phyloP scores from a whole-genome alignment of 2,888 invertebrate species.

The Graphium colonna region DNA sequence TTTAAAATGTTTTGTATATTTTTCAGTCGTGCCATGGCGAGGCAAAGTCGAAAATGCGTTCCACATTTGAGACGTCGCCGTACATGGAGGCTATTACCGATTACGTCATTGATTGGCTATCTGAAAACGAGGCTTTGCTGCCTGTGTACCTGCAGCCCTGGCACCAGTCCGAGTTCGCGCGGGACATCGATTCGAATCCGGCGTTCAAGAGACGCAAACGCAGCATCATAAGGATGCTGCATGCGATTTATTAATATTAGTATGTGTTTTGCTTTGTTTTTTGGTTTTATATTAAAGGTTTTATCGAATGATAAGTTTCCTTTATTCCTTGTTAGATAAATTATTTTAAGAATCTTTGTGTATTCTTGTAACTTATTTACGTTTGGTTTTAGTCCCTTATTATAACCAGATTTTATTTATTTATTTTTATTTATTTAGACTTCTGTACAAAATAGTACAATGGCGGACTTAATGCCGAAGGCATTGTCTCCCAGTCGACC shows the following conservation, averaged over 20 bases:
- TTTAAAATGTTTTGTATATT: no score
- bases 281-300: no score
- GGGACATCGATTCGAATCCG: slow-evolving; percentile 40
- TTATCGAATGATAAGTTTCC: no score
- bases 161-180: slow-evolving; percentile 32
- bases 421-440: no score
- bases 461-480: no score
- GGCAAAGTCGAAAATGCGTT: slow-evolving; percentile 38
- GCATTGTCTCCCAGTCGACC: no score
- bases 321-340: no score
- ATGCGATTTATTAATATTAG: slow-evolving; percentile 32
- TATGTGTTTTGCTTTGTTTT: slow-evolving; percentile 1
- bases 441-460: no score
- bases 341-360: no score
- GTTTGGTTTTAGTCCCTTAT: no score
- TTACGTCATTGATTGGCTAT: slow-evolving; percentile 62
- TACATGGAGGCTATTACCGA: slow-evolving; percentile 57
- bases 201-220: slow-evolving; percentile 37
- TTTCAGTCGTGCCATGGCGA: slow-evolving; percentile 35
- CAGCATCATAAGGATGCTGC: slow-evolving; percentile 35
- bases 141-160: slow-evolving; percentile 60
- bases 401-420: no score
- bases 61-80: slow-evolving; percentile 52
- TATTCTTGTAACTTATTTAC: no score
- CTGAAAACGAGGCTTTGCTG: slow-evolving; percentile 51